These are phyloP conservation scores for Digitonthophagus gazella DNA, from an alignment of 2,888 invertebrate species.

Conservation along the genomic window DNA sequence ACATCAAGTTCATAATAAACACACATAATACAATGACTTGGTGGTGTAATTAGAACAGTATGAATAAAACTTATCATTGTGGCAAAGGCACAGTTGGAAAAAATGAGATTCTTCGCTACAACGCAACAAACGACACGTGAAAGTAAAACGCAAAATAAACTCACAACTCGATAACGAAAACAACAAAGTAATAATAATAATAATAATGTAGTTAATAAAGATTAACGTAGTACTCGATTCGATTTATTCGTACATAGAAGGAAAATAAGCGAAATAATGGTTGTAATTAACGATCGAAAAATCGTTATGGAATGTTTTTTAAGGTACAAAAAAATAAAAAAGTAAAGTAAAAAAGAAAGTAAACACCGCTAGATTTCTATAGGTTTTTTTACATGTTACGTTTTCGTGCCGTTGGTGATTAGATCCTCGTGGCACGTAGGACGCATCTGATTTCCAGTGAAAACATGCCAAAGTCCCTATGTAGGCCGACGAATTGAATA, in stretches of 20 bases:
- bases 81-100: slow-evolving; percentile 52
- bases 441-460: slow-evolving; percentile 3
- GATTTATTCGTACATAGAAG: too few species aligned
- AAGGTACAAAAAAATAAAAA: slow-evolving; percentile 3
- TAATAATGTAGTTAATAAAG: slow-evolving; percentile 26
- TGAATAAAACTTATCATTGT: slow-evolving; percentile 42
- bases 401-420: slow-evolving; percentile 12
- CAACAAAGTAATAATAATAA: not conserved
- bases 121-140: slow-evolving; percentile 25
- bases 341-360: not conserved
- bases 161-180: slow-evolving; percentile 8
- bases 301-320: slow-evolving; percentile 8
- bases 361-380: slow-evolving; percentile 2
- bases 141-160: slow-evolving; percentile 6
- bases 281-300: too few species aligned
- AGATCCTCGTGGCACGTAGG: slow-evolving; percentile 6
- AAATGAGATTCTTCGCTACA: slow-evolving; percentile 42
- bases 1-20: slow-evolving; percentile 48
- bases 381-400: slow-evolving; percentile 5
- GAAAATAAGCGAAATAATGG: too few species aligned
- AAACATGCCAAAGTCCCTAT: slow-evolving; percentile 29
- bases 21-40: slow-evolving; percentile 45
- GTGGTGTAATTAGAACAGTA: slow-evolving; percentile 41
- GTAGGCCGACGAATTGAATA: slow-evolving; percentile 39
- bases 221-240: slow-evolving; percentile 1